Percentiles rank a stretch among this genome's conserved stretches.
Evolutionary conservation across 2,888 invertebrate species (phyloP).

Genomic region (Thereva nobilitata): DNA sequence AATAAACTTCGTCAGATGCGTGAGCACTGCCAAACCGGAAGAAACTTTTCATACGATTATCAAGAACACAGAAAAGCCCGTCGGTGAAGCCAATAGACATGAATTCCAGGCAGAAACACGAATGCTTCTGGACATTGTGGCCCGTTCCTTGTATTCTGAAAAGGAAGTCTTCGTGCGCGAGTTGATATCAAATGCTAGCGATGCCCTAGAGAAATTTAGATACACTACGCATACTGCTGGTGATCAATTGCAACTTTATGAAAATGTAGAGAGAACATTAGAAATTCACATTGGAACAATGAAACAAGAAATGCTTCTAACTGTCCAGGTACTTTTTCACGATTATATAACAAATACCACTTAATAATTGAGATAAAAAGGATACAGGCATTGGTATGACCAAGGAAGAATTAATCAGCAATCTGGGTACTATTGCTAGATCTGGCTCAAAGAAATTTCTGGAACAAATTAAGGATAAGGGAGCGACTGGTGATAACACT

Average conservation of each 20-base stretch:
- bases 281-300: constrained; percentile 90
- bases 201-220: constrained; percentile 93
- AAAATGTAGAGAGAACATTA: constrained; percentile 67
- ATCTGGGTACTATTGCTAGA: constrained; percentile 93
- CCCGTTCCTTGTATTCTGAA: constrained; percentile 94
- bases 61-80: constrained; percentile 47
- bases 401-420: constrained; percentile 84
- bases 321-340: constrained; percentile 70
- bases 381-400: constrained; percentile 97
- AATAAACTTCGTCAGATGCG: background rate
- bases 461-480: constrained; percentile 76
- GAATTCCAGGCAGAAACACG: constrained; percentile 97
- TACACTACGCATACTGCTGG: constrained; percentile 67
- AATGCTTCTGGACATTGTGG: constrained; percentile 95
- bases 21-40: constrained; percentile 27
- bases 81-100: constrained; percentile 64
- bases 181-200: constrained; percentile 94
- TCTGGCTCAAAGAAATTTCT: constrained; percentile 95
- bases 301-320: constrained; percentile 80
- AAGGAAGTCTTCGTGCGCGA: constrained; percentile 97
- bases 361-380: constrained; percentile 54
- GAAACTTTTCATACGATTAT: constrained; percentile 47
- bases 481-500: constrained; percentile 64
- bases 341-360: background rate
- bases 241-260: constrained; percentile 60